Base-by-base conservation (phyloP, 2,797 vertebrate genomes). In the Urosaurus nigricauda region DNA sequence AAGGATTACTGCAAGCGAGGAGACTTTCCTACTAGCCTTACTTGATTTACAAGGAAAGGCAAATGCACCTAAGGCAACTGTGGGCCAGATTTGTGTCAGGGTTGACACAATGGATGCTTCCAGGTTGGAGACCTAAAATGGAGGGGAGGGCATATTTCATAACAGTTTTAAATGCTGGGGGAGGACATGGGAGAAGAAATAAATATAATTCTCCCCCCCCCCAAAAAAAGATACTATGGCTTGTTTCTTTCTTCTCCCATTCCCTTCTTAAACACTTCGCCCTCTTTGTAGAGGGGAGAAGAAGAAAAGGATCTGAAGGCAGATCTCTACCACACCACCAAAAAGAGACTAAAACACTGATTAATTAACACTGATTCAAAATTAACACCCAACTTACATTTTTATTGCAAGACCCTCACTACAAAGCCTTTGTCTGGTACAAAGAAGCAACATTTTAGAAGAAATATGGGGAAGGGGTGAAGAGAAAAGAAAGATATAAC, bases 51-150 rank as follows among this genome's bases (percentile, higher is more conserved):
- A 86, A 32, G 0, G 84, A 79, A 89, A 75, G 0, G 47, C 29
- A 26, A 83, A 83, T 43, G 47, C 71, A 86, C 40, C 53, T 60
- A 51, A 26, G 74, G 29, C 71, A 77, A 90, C 83, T 79, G 85
- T 77, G 87, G 90, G 88, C 87, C 89, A 85, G 2, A 74, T 68
- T 51, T 70, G 0, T 0, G 75, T 5, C 17, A 90, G 63, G 40
- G 74, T 8, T 88, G 51, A 51, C 87, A 70, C 95, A 89, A 95
- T 94, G 92, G 93, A 95, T 92, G 89, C 93, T 94, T 90, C 63
- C 4, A 82, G 92, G 88, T 81, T 86, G 90, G 88, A 83, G 87
- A 84, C 1, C 2, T 0, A 92, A 80, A 68, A 75, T 14, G 26
- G 68, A 83, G n/a, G 75, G 79, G 92, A 79, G 43, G 58, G 29